Evolutionary conservation across 2,888 invertebrate genomes (phyloP).

Genomic region (Onchidella celtica): DNA sequence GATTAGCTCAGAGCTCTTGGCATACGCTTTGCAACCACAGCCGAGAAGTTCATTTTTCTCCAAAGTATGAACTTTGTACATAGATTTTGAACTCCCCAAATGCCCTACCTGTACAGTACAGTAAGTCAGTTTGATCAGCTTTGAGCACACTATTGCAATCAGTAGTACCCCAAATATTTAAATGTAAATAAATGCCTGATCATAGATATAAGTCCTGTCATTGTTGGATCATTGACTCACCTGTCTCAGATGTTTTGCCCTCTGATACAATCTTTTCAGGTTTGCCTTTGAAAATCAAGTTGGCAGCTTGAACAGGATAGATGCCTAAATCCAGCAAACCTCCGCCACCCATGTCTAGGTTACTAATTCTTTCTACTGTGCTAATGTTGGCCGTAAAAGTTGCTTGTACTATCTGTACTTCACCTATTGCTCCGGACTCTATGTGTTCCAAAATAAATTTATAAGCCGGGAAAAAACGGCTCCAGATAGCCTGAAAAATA

Average conservation of each 20-base stretch:
- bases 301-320: slow-evolving; percentile 72
- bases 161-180: too few species aligned
- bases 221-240: too few species aligned
- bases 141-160: too few species aligned
- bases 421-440: slow-evolving; percentile 88
- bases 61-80: too few species aligned
- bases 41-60: too few species aligned
- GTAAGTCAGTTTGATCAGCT: too few species aligned
- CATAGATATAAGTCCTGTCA: too few species aligned
- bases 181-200: too few species aligned
- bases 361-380: slow-evolving; percentile 84
- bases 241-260: slow-evolving; percentile 32
- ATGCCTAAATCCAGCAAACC: slow-evolving; percentile 72
- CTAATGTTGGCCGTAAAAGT: slow-evolving; percentile 85
- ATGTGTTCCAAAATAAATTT: slow-evolving; percentile 86
- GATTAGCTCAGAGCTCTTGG: too few species aligned
- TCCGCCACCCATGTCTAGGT: slow-evolving; percentile 87
- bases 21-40: too few species aligned
- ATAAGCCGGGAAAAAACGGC: slow-evolving; percentile 90
- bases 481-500: slow-evolving; percentile 93
- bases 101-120: too few species aligned
- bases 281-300: slow-evolving; percentile 84
- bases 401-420: slow-evolving; percentile 85
- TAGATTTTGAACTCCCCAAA: too few species aligned
- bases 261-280: slow-evolving; percentile 81